phyloP scores from a whole-genome alignment of 2,113 vertebrate genomes.

The Phyllopteryx taeniolatus region DNA sequence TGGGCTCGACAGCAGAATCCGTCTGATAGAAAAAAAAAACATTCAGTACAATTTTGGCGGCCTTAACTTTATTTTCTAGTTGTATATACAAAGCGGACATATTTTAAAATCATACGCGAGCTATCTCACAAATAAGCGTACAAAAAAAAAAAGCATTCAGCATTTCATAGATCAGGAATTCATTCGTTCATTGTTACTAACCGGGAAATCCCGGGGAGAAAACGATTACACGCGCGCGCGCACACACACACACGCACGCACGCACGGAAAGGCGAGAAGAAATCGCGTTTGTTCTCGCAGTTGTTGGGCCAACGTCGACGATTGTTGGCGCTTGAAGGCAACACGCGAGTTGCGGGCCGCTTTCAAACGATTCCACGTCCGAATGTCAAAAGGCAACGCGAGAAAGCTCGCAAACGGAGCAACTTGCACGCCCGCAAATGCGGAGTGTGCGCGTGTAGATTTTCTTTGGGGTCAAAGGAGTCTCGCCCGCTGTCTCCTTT shows the following conservation, averaged over 20 bases:
- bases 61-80: not conserved
- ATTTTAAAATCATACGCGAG: not conserved
- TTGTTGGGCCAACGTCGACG: slow-evolving; percentile 50
- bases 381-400: slow-evolving; percentile 59
- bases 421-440: slow-evolving; percentile 60
- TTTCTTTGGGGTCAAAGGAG: not conserved
- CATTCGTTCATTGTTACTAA: slow-evolving; percentile 9
- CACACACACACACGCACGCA: slow-evolving; percentile 43
- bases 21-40: not conserved
- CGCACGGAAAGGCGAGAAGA: slow-evolving; percentile 80
- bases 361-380: slow-evolving; percentile 72
- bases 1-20: not conserved
- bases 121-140: slow-evolving; percentile 4
- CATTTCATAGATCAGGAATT: slow-evolving; percentile 29
- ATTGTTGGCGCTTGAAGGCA: slow-evolving; percentile 46
- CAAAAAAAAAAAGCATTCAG: slow-evolving; percentile 16
- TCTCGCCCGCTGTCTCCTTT: not conserved
- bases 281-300: slow-evolving; percentile 79
- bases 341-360: slow-evolving; percentile 52
- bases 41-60: not conserved
- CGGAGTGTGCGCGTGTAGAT: not conserved
- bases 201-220: slow-evolving; percentile 45
- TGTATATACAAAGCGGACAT: not conserved
- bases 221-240: slow-evolving; percentile 63
- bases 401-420: slow-evolving; percentile 23